Base-by-base conservation (phyloP, 2,797 vertebrate species). In the Decapterus maruadsi region DNA sequence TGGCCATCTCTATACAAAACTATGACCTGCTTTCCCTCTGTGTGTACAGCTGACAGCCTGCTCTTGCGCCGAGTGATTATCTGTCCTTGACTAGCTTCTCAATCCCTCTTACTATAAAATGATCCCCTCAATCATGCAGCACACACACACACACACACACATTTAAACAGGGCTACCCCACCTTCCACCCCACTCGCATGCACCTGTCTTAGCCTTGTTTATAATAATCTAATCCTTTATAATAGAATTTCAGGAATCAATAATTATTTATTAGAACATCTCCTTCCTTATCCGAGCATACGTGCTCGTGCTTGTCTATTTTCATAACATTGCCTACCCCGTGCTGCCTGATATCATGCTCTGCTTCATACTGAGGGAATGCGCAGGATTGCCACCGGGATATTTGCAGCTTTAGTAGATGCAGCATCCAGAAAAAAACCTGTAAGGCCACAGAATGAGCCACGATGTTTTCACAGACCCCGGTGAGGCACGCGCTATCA, bases 31-130 rank as follows among this genome's bases (percentile, higher is more conserved):
- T 80, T 78, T 88, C 60, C 57, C 77, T 93, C 68, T 85, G 89
- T 92, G 84, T 94, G 88, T 87, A 91, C 85, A 91, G 84, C 92
- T 93, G 88, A 93, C 85, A 90, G 91, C 84, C 85, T 90, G 91
- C 85, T 89, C 84, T 78, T 43, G 79, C 85, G 90, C 82, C 75
- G 63, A 86, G 87, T 93, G 89, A 88, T 93, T 89, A 86, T 92
- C 79, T 89, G 90, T 92, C 85, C 89, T 90, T 91, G 89, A 92
- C 91, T 77, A 26, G 2, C 81, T 92, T 84, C 87, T 87, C 80
- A 89, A 87, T 89, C 82, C 80, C 86, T 72, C 60, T 82, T 79
- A 82, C 77, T 81, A 82, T 77, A 76, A 91, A 89, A 80, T 89
- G 84, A 94, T 94, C 92, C 90, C 74, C 70, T 85, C 72, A 81